Percentiles rank a stretch among this genome's conserved stretches.
phyloP scores from a whole-genome alignment of 2,797 vertebrate species.

The Crossoptilon crossoptilon region DNA sequence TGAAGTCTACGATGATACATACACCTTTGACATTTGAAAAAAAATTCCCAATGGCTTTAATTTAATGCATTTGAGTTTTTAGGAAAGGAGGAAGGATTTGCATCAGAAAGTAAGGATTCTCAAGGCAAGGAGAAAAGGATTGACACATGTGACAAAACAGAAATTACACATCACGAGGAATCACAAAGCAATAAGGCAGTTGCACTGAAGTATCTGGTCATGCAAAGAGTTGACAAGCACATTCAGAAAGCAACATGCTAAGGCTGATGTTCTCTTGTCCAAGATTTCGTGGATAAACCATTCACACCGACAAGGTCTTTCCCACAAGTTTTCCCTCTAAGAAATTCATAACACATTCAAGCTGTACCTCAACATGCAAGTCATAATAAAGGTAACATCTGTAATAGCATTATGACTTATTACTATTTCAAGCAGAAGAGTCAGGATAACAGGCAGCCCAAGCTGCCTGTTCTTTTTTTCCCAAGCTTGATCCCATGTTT shows the following conservation, averaged over 20 bases:
- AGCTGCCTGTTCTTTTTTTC: background rate
- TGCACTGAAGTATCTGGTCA: background rate
- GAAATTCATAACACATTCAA: background rate
- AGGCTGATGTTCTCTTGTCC: background rate
- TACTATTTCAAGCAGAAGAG: background rate
- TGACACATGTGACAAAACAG: background rate
- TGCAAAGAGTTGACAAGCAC: background rate
- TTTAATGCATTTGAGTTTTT: background rate
- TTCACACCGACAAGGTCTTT: background rate
- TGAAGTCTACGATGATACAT: background rate
- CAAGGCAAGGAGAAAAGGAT: background rate
- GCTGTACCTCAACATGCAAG: background rate
- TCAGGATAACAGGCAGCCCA: background rate
- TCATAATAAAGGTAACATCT: background rate
- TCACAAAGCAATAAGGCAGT: background rate
- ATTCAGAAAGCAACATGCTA: background rate
- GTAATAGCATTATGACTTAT: background rate
- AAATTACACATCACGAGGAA: background rate
- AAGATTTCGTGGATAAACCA: background rate
- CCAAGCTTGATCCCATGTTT: background rate
- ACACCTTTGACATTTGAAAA: background rate
- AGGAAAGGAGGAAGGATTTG: background rate
- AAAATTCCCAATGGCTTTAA: background rate
- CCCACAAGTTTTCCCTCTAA: background rate
- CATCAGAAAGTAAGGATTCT: background rate